These are phyloP conservation scores for Cosmia trapezina DNA, from an alignment of 2,888 invertebrate species.

Conservation along the genomic window DNA sequence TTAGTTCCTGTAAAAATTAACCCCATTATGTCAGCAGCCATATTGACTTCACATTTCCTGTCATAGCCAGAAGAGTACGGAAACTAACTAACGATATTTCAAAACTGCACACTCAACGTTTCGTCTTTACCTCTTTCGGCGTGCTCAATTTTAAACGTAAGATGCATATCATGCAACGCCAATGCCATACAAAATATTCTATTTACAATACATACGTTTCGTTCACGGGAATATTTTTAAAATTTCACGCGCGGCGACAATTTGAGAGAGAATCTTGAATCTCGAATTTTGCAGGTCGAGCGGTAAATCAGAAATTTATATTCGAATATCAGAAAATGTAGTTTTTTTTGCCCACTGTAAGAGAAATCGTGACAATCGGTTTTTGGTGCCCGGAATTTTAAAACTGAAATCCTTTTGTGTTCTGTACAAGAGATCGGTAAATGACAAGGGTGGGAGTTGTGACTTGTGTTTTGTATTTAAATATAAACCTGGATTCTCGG, in stretches of 20 bases:
- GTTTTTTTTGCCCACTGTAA: slow-evolving; percentile 46
- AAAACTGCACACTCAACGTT: slow-evolving; percentile 37
- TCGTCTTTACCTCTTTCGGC: slow-evolving; percentile 37
- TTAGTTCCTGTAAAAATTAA: slow-evolving; percentile 12
- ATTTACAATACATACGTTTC: slow-evolving; percentile 73
- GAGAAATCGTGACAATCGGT: slow-evolving; percentile 56
- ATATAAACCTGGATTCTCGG: not conserved
- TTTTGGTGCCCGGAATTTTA: slow-evolving; percentile 55
- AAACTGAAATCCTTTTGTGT: slow-evolving; percentile 56
- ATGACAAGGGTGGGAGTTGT: slow-evolving; percentile 23
- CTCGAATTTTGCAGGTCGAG: slow-evolving; percentile 70
- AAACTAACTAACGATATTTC: slow-evolving; percentile 55
- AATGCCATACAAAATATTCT: slow-evolving; percentile 74
- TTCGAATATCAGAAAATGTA: slow-evolving; percentile 74
- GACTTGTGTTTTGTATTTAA: not conserved
- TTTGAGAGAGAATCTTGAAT: slow-evolving; percentile 65
- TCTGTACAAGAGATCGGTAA: slow-evolving; percentile 25
- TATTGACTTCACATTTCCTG: slow-evolving; percentile 35
- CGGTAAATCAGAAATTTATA: slow-evolving; percentile 80
- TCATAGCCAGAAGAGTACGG: slow-evolving; percentile 34
- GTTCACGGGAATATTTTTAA: slow-evolving; percentile 74
- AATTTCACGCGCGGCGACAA: slow-evolving; percentile 68
- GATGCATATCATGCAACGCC: slow-evolving; percentile 60
- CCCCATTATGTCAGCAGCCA: slow-evolving; percentile 6
- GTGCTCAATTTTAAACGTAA: slow-evolving; percentile 58